Evolutionary conservation across 1,140 invertebrate genomes (phyloP).

Genomic region (Pogonomyrmex californicus): DNA sequence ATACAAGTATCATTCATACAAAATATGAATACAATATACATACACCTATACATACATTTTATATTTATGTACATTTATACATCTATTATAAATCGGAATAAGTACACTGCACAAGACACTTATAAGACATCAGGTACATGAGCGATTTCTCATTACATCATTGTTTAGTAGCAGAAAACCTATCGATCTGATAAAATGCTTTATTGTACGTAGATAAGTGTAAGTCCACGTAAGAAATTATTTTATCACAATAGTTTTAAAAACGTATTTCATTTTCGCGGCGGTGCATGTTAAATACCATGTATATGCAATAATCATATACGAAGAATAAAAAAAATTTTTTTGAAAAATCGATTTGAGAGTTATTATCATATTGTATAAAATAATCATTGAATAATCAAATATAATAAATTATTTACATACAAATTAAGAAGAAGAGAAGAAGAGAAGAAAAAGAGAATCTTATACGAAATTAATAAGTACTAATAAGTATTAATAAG

Average conservation of each 20-base stretch:
- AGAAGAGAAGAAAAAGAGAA: background rate
- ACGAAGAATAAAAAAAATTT: background rate
- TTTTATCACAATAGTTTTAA: constrained; percentile 9
- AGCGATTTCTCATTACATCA: background rate
- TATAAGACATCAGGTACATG: background rate
- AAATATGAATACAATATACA: constrained; percentile 64
- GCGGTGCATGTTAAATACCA: background rate
- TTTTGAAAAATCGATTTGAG: background rate
- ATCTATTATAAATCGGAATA: constrained; percentile 46
- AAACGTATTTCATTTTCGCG: constrained; percentile 1
- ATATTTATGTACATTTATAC: constrained; percentile 58
- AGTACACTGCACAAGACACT: constrained; percentile 39
- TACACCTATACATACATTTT: constrained; percentile 36
- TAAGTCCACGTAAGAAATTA: background rate
- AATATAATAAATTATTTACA: background rate
- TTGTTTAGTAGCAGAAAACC: constrained; percentile 5
- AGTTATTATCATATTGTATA: background rate
- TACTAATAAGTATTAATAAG: too few relatives aligned
- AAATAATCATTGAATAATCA: background rate
- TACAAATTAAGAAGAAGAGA: background rate
- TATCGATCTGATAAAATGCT: background rate
- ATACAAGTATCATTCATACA: constrained; percentile 67
- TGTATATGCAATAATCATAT: background rate
- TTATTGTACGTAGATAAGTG: background rate
- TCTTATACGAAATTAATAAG: background rate